These are phyloP conservation scores for Drosophila sucinea DNA, from an alignment of 1,140 invertebrate species.

Conservation along the genomic window DNA sequence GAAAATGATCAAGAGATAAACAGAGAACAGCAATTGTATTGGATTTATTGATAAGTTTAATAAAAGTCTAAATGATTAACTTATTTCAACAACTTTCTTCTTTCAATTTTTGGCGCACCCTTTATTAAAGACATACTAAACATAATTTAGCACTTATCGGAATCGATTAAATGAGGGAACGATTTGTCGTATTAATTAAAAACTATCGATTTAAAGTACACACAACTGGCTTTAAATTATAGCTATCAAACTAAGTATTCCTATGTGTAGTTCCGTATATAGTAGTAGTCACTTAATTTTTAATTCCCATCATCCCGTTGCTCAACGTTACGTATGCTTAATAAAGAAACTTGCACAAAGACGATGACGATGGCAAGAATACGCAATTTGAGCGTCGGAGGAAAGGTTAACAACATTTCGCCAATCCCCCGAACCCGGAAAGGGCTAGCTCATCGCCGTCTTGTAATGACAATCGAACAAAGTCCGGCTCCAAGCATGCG, in stretches of 20 bases:
- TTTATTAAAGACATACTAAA: no score
- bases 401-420: slow-evolving; percentile 66
- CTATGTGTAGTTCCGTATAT: no score
- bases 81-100: slow-evolving; percentile 7
- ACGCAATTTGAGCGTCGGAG: slow-evolving; percentile 27
- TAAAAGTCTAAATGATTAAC: slow-evolving; percentile 70
- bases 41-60: slow-evolving; percentile 65
- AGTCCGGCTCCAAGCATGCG: slow-evolving; percentile 34
- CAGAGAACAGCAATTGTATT: slow-evolving; percentile 49
- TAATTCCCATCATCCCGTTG: neutral
- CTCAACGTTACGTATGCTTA: slow-evolving; percentile 49
- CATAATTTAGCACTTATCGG: no score
- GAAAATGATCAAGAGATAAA: slow-evolving; percentile 31
- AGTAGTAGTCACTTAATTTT: neutral
- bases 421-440: slow-evolving; percentile 59
- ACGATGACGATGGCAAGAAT: slow-evolving; percentile 20
- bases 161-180: no score
- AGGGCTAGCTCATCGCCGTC: slow-evolving; percentile 28
- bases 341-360: slow-evolving; percentile 48
- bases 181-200: no score
- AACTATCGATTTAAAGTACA: no score
- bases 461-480: slow-evolving; percentile 14
- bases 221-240: no score
- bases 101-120: neutral
- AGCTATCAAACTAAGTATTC: no score